Conservation (phyloP, 2,797 vertebrate genomes). For the Smutsia gigantea region DNA sequence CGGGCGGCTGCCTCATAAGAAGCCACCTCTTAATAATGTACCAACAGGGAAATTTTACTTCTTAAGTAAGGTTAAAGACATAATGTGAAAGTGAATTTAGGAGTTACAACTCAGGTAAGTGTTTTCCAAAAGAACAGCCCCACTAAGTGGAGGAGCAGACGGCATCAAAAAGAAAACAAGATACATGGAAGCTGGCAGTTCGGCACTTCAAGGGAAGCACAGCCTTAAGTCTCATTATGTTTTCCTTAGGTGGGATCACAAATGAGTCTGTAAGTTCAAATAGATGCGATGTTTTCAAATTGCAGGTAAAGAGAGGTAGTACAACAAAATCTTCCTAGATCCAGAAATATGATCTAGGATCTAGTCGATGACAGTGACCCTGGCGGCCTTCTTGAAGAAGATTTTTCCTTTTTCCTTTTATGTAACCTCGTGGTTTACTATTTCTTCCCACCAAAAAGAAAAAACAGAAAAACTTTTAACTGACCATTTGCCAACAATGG, state of each 20-base stretch:
- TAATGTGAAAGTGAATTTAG: conserved; percentile 58
- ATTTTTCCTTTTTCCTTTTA: conserved; percentile 48
- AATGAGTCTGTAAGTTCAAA: conserved; percentile 35
- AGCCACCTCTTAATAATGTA: not conserved
- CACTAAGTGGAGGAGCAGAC: conserved; percentile 40
- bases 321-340: not conserved
- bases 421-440: conserved; percentile 31
- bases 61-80: conserved; percentile 74
- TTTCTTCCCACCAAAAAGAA: conserved; percentile 47
- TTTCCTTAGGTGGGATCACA: conserved; percentile 48
- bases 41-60: conserved; percentile 41
- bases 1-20: conserved; percentile 36
- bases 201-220: conserved; percentile 11
- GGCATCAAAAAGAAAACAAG: conserved; percentile 41
- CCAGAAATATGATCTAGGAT: not conserved
- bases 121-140: conserved; percentile 41
- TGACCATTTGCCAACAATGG: not conserved
- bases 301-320: not conserved
- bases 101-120: conserved; percentile 60
- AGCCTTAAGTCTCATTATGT: conserved; percentile 24
- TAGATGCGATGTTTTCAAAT: conserved; percentile 30
- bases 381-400: conserved; percentile 29
- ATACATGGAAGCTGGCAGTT: conserved; percentile 30
- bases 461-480: conserved; percentile 58
- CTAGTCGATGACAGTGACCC: not conserved